Evolutionary conservation across 2,888 invertebrate genomes (phyloP).

Genomic region (Rhamphomyia laevipes): DNA sequence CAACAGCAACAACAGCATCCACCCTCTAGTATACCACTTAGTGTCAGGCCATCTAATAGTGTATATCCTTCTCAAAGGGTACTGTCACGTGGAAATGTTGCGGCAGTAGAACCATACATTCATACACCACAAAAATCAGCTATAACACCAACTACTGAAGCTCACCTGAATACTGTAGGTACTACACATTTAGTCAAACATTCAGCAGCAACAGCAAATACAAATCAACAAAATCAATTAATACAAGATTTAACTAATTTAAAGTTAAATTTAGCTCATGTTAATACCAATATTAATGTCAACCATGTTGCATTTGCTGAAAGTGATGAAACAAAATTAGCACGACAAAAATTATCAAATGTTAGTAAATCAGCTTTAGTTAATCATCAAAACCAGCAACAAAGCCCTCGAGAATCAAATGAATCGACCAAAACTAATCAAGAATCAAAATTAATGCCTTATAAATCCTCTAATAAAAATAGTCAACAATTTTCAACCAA

Average conservation of each 20-base stretch:
- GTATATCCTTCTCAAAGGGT: conserved; percentile 32
- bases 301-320: conserved; percentile 44
- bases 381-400: conserved; percentile 22
- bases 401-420: conserved; percentile 16
- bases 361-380: conserved; percentile 2
- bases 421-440: conserved; percentile 47
- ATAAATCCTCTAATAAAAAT: conserved; percentile 48
- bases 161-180: conserved; percentile 27
- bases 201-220: conserved; percentile 32
- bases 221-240: conserved; percentile 35
- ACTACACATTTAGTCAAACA: conserved; percentile 30
- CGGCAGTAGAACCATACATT: conserved; percentile 79
- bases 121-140: conserved; percentile 59
- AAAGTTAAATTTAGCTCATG: conserved; percentile 25
- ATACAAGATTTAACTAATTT: conserved; percentile 36
- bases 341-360: conserved; percentile 31
- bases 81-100: conserved; percentile 61
- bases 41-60: conserved; percentile 23
- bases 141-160: conserved; percentile 32
- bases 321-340: conserved; percentile 41
- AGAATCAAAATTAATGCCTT: conserved; percentile 81
- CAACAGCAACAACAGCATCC: conserved; percentile 7
- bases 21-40: conserved; percentile 15
- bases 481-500: conserved; percentile 16
- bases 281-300: conserved; percentile 40